Evolutionary conservation across 2,888 invertebrate species (phyloP).

Genomic region (Tachystola acroxantha): DNA sequence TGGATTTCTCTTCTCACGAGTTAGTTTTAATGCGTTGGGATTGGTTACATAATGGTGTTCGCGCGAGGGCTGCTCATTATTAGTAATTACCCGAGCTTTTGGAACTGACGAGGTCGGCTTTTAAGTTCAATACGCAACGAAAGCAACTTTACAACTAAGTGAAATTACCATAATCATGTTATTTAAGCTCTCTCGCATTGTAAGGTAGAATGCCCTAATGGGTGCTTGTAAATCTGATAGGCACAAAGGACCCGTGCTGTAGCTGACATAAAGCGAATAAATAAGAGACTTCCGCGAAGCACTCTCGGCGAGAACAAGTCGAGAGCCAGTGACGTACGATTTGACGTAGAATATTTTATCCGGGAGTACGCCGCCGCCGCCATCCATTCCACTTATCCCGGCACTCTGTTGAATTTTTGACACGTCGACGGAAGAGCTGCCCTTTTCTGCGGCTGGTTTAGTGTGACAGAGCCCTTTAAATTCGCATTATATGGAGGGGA

Average conservation of each 20-base stretch:
- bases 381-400: slow-evolving; percentile 76
- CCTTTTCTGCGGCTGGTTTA: slow-evolving; percentile 68
- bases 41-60: slow-evolving; percentile 26
- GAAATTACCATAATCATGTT: slow-evolving; percentile 23
- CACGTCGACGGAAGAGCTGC: slow-evolving; percentile 58
- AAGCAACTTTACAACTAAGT: slow-evolving; percentile 10
- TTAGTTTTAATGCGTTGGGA: slow-evolving; percentile 34
- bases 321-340: slow-evolving; percentile 74
- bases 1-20: slow-evolving; percentile 39
- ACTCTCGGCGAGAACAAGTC: slow-evolving; percentile 67
- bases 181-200: slow-evolving; percentile 22
- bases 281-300: slow-evolving; percentile 71
- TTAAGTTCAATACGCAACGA: neutral
- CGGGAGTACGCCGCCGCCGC: slow-evolving; percentile 54
- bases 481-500: slow-evolving; percentile 52
- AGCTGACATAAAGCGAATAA: slow-evolving; percentile 69
- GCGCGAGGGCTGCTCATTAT: slow-evolving; percentile 23
- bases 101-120: too few relatives aligned
- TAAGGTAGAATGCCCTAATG: slow-evolving; percentile 35
- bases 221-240: slow-evolving; percentile 53
- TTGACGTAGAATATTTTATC: slow-evolving; percentile 76
- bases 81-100: slow-evolving; percentile 15
- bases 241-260: slow-evolving; percentile 58
- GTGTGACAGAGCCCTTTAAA: slow-evolving; percentile 62
- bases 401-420: slow-evolving; percentile 74